phyloP scores from a whole-genome alignment of 2,797 vertebrate species.

The Chanos chanos region DNA sequence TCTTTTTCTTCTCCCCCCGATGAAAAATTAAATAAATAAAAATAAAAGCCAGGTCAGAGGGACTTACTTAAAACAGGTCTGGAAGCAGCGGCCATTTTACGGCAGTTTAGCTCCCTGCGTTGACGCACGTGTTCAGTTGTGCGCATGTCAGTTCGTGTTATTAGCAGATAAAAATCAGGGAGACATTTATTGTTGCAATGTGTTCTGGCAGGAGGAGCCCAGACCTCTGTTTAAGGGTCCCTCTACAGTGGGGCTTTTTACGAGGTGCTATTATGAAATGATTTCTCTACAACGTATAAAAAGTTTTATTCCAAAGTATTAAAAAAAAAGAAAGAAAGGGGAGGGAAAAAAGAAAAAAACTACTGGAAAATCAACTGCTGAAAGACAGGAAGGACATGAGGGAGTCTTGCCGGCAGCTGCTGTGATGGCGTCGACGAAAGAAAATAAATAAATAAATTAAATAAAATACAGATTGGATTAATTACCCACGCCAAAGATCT shows the following conservation, averaged over 20 bases:
- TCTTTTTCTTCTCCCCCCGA: not conserved
- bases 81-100: constrained; percentile 24
- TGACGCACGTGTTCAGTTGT: constrained; percentile 21
- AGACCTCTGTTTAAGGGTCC: constrained; percentile 38
- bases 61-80: constrained; percentile 32
- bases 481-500: constrained; percentile 13
- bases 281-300: constrained; percentile 48
- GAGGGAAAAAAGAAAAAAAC: too few species aligned
- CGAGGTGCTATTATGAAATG: constrained; percentile 53
- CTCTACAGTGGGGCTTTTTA: constrained; percentile 45
- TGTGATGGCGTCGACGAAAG: not conserved
- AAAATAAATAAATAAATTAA: too few species aligned
- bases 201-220: constrained; percentile 42
- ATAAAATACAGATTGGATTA: too few species aligned
- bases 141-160: constrained; percentile 37
- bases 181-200: constrained; percentile 53
- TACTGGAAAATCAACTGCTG: constrained; percentile 13
- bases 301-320: constrained; percentile 44
- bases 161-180: constrained; percentile 52
- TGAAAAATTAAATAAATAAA: not conserved
- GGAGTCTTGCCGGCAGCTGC: not conserved
- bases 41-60: not conserved
- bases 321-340: too few species aligned
- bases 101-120: constrained; percentile 27
- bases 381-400: constrained; percentile 26